These are phyloP conservation scores for Simalia tracyae DNA, from an alignment of 2,797 vertebrate species.

Conservation along the genomic window DNA sequence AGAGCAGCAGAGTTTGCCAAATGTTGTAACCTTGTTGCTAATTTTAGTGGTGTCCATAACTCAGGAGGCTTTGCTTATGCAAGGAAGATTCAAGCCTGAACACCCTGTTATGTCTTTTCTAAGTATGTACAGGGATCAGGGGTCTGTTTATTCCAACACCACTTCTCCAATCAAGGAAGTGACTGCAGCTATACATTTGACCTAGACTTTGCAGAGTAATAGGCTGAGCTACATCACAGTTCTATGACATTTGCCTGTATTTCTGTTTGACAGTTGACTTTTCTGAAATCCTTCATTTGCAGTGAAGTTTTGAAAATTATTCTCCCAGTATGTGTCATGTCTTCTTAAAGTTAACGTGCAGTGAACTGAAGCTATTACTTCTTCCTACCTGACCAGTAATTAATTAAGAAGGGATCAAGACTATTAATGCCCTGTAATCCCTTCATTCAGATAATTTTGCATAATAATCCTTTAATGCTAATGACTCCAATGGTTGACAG, in stretches of 20 bases:
- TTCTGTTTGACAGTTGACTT: conserved; percentile 1
- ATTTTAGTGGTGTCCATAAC: background rate
- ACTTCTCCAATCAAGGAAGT: background rate
- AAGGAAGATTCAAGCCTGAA: background rate
- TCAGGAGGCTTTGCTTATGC: background rate
- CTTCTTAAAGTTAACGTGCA: conserved; percentile 1
- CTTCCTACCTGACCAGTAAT: conserved; percentile 65
- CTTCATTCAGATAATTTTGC: conserved; percentile 64
- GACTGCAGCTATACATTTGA: background rate
- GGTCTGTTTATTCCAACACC: background rate
- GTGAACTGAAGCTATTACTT: conserved; percentile 40
- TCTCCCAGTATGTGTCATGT: conserved; percentile 22
- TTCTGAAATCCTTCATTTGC: background rate
- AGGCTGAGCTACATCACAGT: background rate
- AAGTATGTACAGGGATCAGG: background rate
- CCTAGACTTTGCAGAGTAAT: background rate
- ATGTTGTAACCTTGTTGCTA: background rate
- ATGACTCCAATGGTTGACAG: background rate
- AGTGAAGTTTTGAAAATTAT: background rate
- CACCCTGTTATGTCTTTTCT: background rate
- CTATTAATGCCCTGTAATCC: conserved; percentile 70
- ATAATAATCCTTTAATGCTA: conserved; percentile 65
- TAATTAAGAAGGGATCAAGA: conserved; percentile 69
- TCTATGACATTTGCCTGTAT: background rate
- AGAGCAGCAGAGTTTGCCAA: background rate